phyloP scores from a whole-genome alignment of 2,888 invertebrate species.

The Xylota sylvarum region DNA sequence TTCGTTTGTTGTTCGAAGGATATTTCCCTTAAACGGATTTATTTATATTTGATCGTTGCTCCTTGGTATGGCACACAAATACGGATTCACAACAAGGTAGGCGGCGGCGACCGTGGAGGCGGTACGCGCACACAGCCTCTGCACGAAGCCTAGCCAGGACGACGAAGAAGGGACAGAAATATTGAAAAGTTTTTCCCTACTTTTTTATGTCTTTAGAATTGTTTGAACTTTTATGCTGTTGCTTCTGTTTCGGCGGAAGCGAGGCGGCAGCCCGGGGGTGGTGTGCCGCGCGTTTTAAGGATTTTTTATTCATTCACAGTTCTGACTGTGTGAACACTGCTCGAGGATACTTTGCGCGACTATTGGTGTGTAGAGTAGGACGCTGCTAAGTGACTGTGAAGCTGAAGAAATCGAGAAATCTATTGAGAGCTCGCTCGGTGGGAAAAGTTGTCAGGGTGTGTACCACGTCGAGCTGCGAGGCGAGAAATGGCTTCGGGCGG shows the following conservation, averaged over 20 bases:
- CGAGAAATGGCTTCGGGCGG: conserved; percentile 65
- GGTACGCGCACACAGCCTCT: too few relatives aligned
- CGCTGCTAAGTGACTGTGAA: conserved; percentile 68
- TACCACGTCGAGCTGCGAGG: conserved; percentile 18
- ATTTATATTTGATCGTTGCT: conserved; percentile 73
- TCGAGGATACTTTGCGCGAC: conserved; percentile 71
- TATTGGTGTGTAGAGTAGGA: conserved; percentile 67
- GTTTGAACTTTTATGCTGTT: conserved; percentile 75
- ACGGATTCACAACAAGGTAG: conserved; percentile 15
- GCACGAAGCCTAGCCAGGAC: neutral
- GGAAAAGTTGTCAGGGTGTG: conserved; percentile 47
- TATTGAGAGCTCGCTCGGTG: conserved; percentile 49
- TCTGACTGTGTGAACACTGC: conserved; percentile 66
- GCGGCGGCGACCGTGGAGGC: neutral
- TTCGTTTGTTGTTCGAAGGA: conserved; percentile 74
- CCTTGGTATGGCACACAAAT: conserved; percentile 50
- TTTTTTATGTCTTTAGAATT: conserved; percentile 67
- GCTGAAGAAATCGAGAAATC: conserved; percentile 59
- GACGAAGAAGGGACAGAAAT: conserved; percentile 2
- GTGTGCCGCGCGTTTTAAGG: conserved; percentile 40
- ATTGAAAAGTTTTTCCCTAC: conserved; percentile 66
- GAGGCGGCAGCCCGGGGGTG: neutral
- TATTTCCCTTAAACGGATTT: conserved; percentile 75
- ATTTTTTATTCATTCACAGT: conserved; percentile 57
- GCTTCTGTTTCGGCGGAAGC: conserved; percentile 38